Conservation (phyloP, 2,113 vertebrate species). For the Propithecus coquereli region DNA sequence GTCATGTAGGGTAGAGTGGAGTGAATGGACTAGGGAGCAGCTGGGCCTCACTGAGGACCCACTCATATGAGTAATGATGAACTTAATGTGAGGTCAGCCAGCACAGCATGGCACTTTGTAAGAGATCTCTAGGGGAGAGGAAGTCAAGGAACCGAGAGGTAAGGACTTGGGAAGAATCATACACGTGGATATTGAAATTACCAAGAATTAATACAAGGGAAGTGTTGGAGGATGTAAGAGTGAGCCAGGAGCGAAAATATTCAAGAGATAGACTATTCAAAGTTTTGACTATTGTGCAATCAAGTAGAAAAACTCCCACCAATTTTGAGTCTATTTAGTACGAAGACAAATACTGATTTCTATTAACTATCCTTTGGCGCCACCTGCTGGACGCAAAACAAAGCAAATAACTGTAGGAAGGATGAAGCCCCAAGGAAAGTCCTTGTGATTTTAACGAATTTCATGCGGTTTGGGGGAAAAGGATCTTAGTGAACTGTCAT, state of each 20-base stretch:
- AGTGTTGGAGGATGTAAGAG: neutral
- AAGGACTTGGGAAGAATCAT: neutral
- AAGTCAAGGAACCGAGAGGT: neutral
- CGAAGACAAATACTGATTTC: fast-evolving
- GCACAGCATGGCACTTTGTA: neutral
- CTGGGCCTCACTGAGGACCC: neutral
- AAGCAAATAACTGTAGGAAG: neutral
- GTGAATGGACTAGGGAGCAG: neutral
- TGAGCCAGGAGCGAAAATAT: neutral
- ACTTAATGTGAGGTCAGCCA: neutral
- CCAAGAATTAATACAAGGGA: neutral
- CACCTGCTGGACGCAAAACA: slow-evolving; percentile 60
- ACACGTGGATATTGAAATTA: neutral
- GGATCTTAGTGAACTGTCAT: neutral
- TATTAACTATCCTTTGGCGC: slow-evolving; percentile 48
- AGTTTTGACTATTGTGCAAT: neutral
- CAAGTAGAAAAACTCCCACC: neutral
- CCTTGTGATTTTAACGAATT: neutral
- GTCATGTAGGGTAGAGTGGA: neutral
- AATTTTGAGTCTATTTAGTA: neutral
- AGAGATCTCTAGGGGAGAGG: neutral
- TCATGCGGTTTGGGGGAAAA: neutral
- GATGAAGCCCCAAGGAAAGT: neutral
- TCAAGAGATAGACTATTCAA: neutral
- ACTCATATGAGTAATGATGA: neutral